phyloP scores from a whole-genome alignment of 2,888 invertebrate genomes.

The Drosophila helvetica region DNA sequence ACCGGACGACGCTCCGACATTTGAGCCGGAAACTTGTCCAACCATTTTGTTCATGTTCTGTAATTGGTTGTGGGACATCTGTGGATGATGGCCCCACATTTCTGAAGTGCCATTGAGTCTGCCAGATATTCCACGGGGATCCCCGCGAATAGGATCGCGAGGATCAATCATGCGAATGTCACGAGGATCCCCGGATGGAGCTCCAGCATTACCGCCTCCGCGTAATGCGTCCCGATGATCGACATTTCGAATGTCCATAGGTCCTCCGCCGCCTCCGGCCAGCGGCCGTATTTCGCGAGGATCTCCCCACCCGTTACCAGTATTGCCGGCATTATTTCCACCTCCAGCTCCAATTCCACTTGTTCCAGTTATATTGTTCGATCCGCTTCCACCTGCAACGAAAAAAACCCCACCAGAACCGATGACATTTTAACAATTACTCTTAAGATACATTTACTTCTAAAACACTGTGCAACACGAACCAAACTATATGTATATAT shows the following conservation, averaged over 20 bases:
- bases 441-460: not conserved
- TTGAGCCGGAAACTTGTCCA: slow-evolving; percentile 83
- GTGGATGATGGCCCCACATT: slow-evolving; percentile 91
- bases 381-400: slow-evolving; percentile 53
- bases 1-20: slow-evolving; percentile 57
- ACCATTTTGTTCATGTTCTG: slow-evolving; percentile 85
- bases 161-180: slow-evolving; percentile 85
- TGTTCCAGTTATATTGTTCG: slow-evolving; percentile 51
- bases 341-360: slow-evolving; percentile 55
- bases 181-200: slow-evolving; percentile 82
- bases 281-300: slow-evolving; percentile 85
- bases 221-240: slow-evolving; percentile 84
- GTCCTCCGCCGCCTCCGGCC: slow-evolving; percentile 57
- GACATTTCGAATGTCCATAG: slow-evolving; percentile 85
- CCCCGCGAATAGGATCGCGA: slow-evolving; percentile 86
- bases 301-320: slow-evolving; percentile 86
- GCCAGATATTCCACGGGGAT: slow-evolving; percentile 92
- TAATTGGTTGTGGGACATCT: slow-evolving; percentile 81
- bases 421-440: not conserved
- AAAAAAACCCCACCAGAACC: not conserved
- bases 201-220: slow-evolving; percentile 77
- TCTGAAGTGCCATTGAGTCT: slow-evolving; percentile 91
- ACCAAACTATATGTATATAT: not conserved
- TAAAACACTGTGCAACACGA: slow-evolving; percentile 15
- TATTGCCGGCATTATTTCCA: slow-evolving; percentile 66